Base-by-base conservation (phyloP, 1,140 invertebrate species). In the Neodiprion pinetum region DNA sequence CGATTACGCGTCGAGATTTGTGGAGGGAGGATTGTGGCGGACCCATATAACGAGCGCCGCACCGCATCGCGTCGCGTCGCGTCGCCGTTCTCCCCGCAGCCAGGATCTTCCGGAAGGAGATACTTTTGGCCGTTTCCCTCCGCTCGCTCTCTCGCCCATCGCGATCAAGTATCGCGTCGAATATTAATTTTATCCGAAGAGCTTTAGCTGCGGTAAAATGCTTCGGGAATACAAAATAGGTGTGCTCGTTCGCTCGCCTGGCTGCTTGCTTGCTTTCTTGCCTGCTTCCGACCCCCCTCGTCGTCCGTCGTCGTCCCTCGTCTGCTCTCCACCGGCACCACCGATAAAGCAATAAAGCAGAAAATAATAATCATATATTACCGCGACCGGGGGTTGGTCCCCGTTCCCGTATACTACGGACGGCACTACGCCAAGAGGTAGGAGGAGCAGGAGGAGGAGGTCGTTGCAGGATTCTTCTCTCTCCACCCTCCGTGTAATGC, bases 341-440 rank as follows among this genome's bases (percentile, higher is more conserved):
- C 53, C 53, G 53, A 61, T 61, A 61, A 61, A 61, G 53, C 53
- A 61, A 61, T 61, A 61, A 61, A 61, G 53, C 53, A 61, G 53
- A 61, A 61, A 61, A 61, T 61, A 61, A 61, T 61, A 61, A 61
- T 61, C 53, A 61, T 61, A 61, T 61, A 61, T 61, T 61, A 61
- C n/a, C 4, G 53, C 5, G 11, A 5, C 11, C 53, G 53, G 8
- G 53, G 53, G 53, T 61, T 17, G 53, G 53, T 12, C n/a, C n/a
- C 11, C 8, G 53, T 17, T 17, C 53, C 28, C 28, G 28, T 17
- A 17, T 17, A 61, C 11, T 61, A 14, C 11, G 17, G 50, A 53
- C n/a, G 11, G 11, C 53, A 17, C 53, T 40, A 3, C 28, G 28
- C 28, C 28, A 40, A 40, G 28, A 40, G 28, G 28, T 40, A 5